Percentiles rank a stretch among this genome's conserved stretches.
Evolutionary conservation across 53 echinoderm and acorn worm species (phyloP).

Genomic region (Arbacia lixula): DNA sequence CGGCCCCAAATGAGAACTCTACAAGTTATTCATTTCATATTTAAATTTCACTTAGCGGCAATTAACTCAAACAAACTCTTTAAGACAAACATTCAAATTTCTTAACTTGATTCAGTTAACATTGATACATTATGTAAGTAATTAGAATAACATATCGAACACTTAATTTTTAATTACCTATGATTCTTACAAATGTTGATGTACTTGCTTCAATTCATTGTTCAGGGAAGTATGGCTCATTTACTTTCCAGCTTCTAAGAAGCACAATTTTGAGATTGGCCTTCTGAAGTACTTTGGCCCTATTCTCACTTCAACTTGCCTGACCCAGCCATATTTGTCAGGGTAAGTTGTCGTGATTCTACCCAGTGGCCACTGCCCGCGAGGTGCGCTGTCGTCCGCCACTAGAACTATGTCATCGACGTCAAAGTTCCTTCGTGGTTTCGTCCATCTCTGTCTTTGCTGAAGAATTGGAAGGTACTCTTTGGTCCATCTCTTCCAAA

Average conservation of each 20-base stretch:
- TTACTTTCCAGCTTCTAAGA: slow-evolving; percentile 42
- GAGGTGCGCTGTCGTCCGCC: slow-evolving; percentile 57
- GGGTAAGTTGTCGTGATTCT: slow-evolving; percentile 56
- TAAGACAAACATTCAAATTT: no score
- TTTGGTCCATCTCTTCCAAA: slow-evolving; percentile 26
- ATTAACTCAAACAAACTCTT: no score
- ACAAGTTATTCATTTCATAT: no score
- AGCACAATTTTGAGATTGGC: slow-evolving; percentile 62
- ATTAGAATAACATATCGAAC: no score
- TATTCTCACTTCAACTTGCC: slow-evolving; percentile 62
- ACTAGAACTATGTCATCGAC: slow-evolving; percentile 59
- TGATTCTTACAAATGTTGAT: no score
- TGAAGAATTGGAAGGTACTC: slow-evolving; percentile 71
- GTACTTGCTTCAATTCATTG: no score
- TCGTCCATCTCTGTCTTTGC: slow-evolving; percentile 69
- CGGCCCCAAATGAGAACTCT: no score
- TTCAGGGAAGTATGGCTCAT: no score
- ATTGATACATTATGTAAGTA: no score
- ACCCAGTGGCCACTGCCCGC: slow-evolving; percentile 67
- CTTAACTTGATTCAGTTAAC: no score
- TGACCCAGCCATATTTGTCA: slow-evolving; percentile 63
- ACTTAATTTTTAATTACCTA: no score
- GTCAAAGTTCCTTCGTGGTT: slow-evolving; percentile 51
- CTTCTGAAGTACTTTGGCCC: slow-evolving; percentile 52
- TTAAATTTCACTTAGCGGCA: no score